Evolutionary conservation across 2,888 invertebrate species (phyloP).

Genomic region (Cylindroiulus punctatus): DNA sequence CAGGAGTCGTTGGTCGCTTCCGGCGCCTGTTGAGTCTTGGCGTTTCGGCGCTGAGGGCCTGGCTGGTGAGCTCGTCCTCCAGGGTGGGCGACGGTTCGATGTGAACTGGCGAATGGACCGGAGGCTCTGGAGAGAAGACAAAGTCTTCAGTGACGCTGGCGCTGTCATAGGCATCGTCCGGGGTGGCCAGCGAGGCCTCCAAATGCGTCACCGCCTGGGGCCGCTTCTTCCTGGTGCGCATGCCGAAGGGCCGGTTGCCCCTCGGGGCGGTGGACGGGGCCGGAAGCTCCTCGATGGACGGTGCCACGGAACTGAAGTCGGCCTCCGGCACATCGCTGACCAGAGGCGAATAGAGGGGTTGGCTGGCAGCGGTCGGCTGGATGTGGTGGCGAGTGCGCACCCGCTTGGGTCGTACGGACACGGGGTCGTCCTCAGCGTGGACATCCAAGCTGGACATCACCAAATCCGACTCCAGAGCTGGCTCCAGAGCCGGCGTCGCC

Average conservation of each 20-base stretch:
- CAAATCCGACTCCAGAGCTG: not conserved
- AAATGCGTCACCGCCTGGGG: not conserved
- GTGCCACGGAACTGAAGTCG: not conserved
- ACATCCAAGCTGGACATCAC: not conserved
- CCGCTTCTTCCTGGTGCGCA: conserved; percentile 51
- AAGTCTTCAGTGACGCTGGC: conserved; percentile 17
- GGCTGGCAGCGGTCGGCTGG: not conserved
- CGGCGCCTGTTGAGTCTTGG: conserved; percentile 48
- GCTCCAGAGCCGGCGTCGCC: not conserved
- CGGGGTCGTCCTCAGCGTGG: not conserved
- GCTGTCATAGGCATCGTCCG: not conserved
- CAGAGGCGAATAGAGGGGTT: not conserved
- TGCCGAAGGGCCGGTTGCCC: conserved; percentile 49
- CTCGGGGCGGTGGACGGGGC: not conserved
- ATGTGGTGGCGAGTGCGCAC: conserved; percentile 16
- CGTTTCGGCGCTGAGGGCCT: not conserved
- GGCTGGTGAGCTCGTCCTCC: conserved; percentile 37
- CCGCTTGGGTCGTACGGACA: not conserved
- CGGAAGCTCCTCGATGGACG: conserved; percentile 7
- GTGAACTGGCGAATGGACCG: not conserved
- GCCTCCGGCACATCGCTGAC: not conserved
- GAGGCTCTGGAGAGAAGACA: not conserved
- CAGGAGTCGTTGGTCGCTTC: conserved; percentile 49
- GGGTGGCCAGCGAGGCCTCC: not conserved
- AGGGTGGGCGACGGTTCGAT: conserved; percentile 53